Conservation (phyloP, 2,888 invertebrate genomes). For the Lamellibrachia columna region DNA sequence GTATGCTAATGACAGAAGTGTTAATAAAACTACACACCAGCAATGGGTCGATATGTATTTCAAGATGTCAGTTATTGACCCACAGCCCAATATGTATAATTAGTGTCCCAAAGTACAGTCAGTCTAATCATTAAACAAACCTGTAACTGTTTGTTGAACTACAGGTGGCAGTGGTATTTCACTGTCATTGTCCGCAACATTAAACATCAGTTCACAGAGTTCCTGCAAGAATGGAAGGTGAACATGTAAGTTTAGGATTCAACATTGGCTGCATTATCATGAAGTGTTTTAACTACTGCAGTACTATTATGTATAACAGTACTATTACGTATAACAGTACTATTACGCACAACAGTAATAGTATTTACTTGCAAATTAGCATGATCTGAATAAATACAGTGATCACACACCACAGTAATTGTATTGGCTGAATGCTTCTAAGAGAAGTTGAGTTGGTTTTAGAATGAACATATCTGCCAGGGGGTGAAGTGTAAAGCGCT, state of each 20-base stretch:
- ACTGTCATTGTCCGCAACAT: background rate
- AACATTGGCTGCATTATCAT: background rate
- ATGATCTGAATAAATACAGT: too few relatives aligned
- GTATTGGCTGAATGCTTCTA: too few relatives aligned
- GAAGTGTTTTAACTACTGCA: background rate
- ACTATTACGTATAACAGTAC: too few relatives aligned
- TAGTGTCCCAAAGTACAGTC: background rate
- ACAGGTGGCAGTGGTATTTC: background rate
- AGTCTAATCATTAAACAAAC: background rate
- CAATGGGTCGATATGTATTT: too few relatives aligned
- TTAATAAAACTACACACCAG: background rate
- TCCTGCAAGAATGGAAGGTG: background rate
- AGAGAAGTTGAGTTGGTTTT: too few relatives aligned
- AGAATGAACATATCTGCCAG: too few relatives aligned
- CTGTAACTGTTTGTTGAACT: background rate
- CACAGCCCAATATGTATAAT: too few relatives aligned
- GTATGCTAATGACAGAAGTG: background rate
- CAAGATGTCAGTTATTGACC: too few relatives aligned
- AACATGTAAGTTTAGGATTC: background rate
- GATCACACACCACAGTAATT: too few relatives aligned
- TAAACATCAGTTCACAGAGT: background rate
- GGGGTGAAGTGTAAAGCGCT: too few relatives aligned
- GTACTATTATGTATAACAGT: background rate
- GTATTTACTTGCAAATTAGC: too few relatives aligned
- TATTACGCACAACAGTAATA: too few relatives aligned